Base-by-base conservation (phyloP, 1,140 invertebrate species). In the Phocides pigmalion region DNA sequence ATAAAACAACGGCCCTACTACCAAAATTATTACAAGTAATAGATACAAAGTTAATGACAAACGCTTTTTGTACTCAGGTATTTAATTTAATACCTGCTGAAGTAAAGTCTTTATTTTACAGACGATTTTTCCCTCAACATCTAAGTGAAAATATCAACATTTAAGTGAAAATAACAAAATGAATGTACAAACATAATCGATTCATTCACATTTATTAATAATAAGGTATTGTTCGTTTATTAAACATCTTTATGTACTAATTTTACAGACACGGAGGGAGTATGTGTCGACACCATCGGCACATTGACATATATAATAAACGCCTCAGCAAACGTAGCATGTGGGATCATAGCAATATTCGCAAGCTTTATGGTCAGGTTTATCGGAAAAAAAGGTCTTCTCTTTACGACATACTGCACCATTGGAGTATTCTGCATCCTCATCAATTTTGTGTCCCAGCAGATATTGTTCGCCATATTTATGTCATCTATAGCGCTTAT, bases 321-420 rank as follows among this genome's bases (percentile, higher is more conserved):
- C 50, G 66, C 79, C 0, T 56, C 84, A 20, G 84, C 87, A 0
- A 87, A 76, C 19, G 19, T 79, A 0, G 58, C 61, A 8, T 81
- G 81, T 25, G 77, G 81, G 0, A 3, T 87, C 0, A 79, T 91
- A 19, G 81, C 81, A 1, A 16, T 91, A 3, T 44, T 37, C 2
- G 65, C 76, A n/a, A 88, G 82, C 64, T 68, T 66, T 11, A 66
- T 74, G 2, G 79, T 89, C 0, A 86, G 80, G 20, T 37, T 87
- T 9, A 70, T 88, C 5, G 89, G 87, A 19, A 91, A 91, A 64
- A 91, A 91, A 56, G 49, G 51, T 3, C 68, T 91, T 15, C 49
- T 91, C 6, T 66, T 89, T 19, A n/a, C 62, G 4, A 56, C 88
- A 0, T 83, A 68, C 42, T 8, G 73, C 0, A 5, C 71, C 0